Base-by-base conservation (phyloP, 2,888 invertebrate species). In the Spatulosminthurus flaviceps region DNA sequence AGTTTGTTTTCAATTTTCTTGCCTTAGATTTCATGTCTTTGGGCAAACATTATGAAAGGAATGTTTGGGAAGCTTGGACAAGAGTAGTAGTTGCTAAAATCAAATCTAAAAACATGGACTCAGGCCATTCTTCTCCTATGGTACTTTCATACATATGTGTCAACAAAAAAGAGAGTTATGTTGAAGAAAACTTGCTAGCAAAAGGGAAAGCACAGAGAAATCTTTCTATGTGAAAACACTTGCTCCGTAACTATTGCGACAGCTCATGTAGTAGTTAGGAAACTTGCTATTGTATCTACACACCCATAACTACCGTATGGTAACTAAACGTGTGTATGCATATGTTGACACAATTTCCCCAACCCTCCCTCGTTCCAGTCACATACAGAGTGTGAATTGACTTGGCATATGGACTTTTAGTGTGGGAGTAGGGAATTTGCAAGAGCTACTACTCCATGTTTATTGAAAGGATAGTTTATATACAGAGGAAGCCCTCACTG, bases 1-100 rank as follows among this genome's bases (percentile, higher is more conserved):
- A 51, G 51, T 51, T 51, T 51, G 16, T n/a, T 51, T 51, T 51
- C 51, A 51, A 51, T 51, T 51, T 51, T 51, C 51, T 51, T 51
- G 16, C n/a, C 51, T 19, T 51, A 51, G 19, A 51, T 51, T n/a
- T n/a, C 51, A 19, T 51, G 9, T 2, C 51, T 16, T 5, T n/a
- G 34, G 9, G 9, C 34, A 34, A 34, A 34, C n/a, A 51, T 51
- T 51, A 19, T 11, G 9, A 51, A 51, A 51, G 16, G 5, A 19
- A n/a, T n/a, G 19, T 51, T 51, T 9, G 5, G 16, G 2, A 51
- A 2, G 5, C 51, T 51, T 51, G 5, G 16, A n/a, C 19, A 51
- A 19, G 9, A 51, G n/a, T 51, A 11, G 51, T 16, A 51, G n/a
- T 51, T 51, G 51, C n/a, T 19, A 51, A 51, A 51, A 51, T 51